These are phyloP conservation scores for Scotopteryx bipunctaria DNA, from an alignment of 2,888 invertebrate species.

Conservation along the genomic window DNA sequence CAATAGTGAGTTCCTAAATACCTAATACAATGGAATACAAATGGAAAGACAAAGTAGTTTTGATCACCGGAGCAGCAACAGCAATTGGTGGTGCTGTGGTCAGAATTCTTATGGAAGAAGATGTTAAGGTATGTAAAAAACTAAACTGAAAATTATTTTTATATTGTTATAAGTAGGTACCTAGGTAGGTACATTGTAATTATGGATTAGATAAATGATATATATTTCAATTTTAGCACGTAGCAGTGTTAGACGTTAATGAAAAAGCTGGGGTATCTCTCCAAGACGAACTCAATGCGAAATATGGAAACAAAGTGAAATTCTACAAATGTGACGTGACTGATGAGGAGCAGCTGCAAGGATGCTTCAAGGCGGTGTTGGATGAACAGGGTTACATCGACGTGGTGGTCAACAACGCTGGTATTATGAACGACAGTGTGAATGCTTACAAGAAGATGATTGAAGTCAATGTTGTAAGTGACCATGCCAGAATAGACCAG, in stretches of 20 bases:
- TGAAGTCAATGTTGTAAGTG: conserved; percentile 57
- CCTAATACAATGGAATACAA: conserved; percentile 47
- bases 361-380: conserved; percentile 43
- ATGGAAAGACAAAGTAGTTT: conserved; percentile 51
- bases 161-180: too few relatives aligned
- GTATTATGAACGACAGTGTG: conserved; percentile 53
- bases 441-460: conserved; percentile 50
- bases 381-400: conserved; percentile 50
- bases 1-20: too few relatives aligned
- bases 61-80: conserved; percentile 58
- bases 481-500: too few relatives aligned
- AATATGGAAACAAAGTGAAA: conserved; percentile 50
- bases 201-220: too few relatives aligned
- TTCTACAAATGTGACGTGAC: conserved; percentile 59
- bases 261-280: conserved; percentile 47
- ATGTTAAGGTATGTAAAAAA: conserved; percentile 59
- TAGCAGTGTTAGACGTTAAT: conserved; percentile 52
- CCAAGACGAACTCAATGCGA: conserved; percentile 47
- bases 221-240: conserved; percentile 44
- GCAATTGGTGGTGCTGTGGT: conserved; percentile 56
- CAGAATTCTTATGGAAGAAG: conserved; percentile 47
- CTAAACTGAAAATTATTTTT: too few relatives aligned
- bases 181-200: too few relatives aligned
- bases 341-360: conserved; percentile 46
- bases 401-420: conserved; percentile 55